Evolutionary conservation across 2,797 vertebrate species (phyloP).

Genomic region (Mormyrus proboscirostris): DNA sequence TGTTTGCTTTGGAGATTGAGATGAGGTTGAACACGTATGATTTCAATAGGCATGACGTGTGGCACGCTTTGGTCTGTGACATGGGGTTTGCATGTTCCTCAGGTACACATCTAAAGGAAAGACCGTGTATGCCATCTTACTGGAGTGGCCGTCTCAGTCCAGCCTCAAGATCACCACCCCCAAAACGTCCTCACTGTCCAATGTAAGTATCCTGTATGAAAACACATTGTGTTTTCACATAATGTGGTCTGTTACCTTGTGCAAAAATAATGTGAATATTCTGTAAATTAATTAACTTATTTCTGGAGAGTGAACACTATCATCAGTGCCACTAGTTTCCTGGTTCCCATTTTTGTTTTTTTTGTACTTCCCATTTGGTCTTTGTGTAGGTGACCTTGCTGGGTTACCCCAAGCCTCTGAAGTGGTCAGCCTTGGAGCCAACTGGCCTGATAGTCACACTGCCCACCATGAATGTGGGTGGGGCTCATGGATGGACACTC

Average conservation of each 20-base stretch:
- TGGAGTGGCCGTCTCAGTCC: constrained; percentile 57
- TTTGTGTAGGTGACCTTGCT: constrained; percentile 68
- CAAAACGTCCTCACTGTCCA: constrained; percentile 53
- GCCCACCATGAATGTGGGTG: constrained; percentile 51
- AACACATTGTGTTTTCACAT: neutral
- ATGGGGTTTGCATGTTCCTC: neutral
- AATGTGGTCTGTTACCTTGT: neutral
- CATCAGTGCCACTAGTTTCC: neutral
- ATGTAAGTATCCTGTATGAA: constrained; percentile 55
- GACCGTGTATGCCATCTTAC: constrained; percentile 71
- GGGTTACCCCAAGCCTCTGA: constrained; percentile 55
- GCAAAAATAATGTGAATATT: neutral
- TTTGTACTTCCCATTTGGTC: constrained; percentile 2
- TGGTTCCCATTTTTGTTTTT: neutral
- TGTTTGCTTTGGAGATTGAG: neutral
- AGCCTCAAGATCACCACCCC: constrained; percentile 62
- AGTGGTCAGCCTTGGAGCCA: constrained; percentile 58
- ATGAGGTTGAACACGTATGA: neutral
- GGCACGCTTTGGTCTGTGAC: neutral
- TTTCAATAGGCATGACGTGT: neutral
- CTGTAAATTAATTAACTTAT: neutral
- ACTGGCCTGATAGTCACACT: constrained; percentile 62
- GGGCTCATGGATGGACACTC: constrained; percentile 68
- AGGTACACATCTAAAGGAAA: constrained; percentile 82
- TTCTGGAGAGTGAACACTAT: neutral